Base-by-base conservation (phyloP, 2,113 vertebrate species). In the Sinocyclocheilus anophthalmus region DNA sequence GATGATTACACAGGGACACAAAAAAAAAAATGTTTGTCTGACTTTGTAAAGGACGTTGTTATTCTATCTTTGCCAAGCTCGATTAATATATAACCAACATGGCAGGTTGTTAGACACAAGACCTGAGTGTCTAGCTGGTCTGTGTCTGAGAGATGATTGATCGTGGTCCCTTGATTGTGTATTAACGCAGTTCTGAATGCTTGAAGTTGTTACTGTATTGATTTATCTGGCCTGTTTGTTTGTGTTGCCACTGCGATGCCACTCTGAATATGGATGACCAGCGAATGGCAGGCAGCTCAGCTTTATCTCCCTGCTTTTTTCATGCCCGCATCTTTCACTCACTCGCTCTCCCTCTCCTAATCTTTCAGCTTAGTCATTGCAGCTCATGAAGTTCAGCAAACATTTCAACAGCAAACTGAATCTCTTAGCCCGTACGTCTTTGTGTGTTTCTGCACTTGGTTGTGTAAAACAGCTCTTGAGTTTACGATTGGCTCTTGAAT, bases 191-290 rank as follows among this genome's bases (percentile, higher is more conserved):
- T n/a, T 57, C 72, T 85, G 84, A 88, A 87, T 84, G 63, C 81
- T 61, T 59, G 26, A 30, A 87, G 61, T 77, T 84, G 48, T 70
- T 80, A 45, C 42, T 88, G 76, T 76, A 86, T 87, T 30, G 89
- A 90, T 90, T 48, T 9, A n/a, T 26, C n/a, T 22, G 16, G 55
- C 73, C 39, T 83, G 70, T 70, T 78, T 85, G 80, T 88, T 88
- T 84, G 76, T 84, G 84, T 53, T 88, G 57, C 83, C 76, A 81
- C 85, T 75, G 78, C 59, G 7, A 22, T 69, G 80, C 81, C 81
- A 83, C 26, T 70, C 78, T 87, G 80, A 86, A 88, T 87, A 86
- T 87, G 84, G 53, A 87, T 85, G 86, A 20, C 84, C 50, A 69
- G 84, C 63, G 67, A 86, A 57, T 33, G 13, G 53, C 59, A 87